Evolutionary conservation across 2,888 invertebrate genomes (phyloP).

Genomic region (Orthosia cruda): DNA sequence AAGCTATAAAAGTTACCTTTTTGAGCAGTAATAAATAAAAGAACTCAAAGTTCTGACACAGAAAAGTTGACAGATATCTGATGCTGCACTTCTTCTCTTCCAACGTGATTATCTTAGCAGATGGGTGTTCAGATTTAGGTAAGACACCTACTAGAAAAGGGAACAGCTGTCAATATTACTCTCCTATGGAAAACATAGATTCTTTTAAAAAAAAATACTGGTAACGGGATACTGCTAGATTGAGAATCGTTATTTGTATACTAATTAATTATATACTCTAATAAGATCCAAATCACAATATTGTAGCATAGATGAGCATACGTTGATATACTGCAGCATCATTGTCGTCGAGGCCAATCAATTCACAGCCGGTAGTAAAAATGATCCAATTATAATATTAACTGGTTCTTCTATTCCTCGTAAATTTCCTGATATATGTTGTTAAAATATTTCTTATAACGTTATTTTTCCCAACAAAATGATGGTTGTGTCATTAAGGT

Average conservation of each 20-base stretch:
- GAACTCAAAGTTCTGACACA: too few relatives aligned
- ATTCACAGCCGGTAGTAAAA: conserved; percentile 26
- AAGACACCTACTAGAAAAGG: background rate
- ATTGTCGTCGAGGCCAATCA: conserved; percentile 58
- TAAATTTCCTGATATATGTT: conserved; percentile 4
- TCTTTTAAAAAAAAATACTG: too few relatives aligned
- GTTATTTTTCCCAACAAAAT: background rate
- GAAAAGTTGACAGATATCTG: too few relatives aligned
- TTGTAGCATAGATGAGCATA: conserved; percentile 39
- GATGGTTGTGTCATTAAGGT: background rate
- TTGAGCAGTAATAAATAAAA: too few relatives aligned
- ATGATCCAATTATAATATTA: conserved; percentile 33
- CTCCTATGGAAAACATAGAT: background rate
- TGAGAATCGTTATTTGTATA: conserved; percentile 71
- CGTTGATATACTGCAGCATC: conserved; percentile 24
- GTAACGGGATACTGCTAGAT: conserved; percentile 49
- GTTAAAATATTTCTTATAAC: background rate
- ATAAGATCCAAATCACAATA: conserved; percentile 62
- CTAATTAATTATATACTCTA: too few relatives aligned
- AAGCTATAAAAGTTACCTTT: too few relatives aligned
- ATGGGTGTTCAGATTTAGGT: too few relatives aligned
- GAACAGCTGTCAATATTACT: background rate
- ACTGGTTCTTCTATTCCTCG: too few relatives aligned
- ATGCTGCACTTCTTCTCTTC: too few relatives aligned
- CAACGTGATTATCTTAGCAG: too few relatives aligned